Percentiles rank a stretch among this genome's conserved stretches.
These are phyloP conservation scores for Tachycineta bicolor DNA, from an alignment of 2,113 vertebrate genomes.

Conservation along the genomic window DNA sequence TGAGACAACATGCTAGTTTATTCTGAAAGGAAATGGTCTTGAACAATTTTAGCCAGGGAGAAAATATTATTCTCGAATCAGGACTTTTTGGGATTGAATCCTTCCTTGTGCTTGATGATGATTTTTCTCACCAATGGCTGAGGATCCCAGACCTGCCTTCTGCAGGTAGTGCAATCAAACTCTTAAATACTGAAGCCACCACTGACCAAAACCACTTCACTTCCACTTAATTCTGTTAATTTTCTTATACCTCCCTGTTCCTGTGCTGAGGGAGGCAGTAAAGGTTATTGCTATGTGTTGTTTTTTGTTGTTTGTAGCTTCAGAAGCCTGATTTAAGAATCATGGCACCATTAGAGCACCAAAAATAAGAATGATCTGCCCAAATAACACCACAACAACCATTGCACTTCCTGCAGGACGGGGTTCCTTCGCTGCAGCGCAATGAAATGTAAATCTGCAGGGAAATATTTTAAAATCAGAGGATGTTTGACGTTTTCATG, in stretches of 20 bases:
- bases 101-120: background rate
- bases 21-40: background rate
- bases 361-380: background rate
- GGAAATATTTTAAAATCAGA: background rate
- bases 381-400: background rate
- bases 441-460: background rate
- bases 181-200: background rate
- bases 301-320: background rate
- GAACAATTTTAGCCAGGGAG: background rate
- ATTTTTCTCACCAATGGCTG: background rate
- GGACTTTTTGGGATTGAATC: background rate
- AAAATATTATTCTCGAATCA: background rate
- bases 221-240: background rate
- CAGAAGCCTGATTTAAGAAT: background rate
- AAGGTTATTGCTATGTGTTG: background rate
- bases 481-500: background rate
- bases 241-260: background rate
- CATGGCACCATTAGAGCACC: background rate
- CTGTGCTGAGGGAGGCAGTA: background rate
- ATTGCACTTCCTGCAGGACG: background rate
- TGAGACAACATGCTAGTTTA: background rate
- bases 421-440: background rate
- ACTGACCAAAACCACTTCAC: background rate
- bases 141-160: background rate
- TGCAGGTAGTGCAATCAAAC: background rate